Percentiles rank a stretch among this genome's conserved stretches.
Conservation (phyloP, 2,888 invertebrate genomes). For the Nudaria mundana region DNA sequence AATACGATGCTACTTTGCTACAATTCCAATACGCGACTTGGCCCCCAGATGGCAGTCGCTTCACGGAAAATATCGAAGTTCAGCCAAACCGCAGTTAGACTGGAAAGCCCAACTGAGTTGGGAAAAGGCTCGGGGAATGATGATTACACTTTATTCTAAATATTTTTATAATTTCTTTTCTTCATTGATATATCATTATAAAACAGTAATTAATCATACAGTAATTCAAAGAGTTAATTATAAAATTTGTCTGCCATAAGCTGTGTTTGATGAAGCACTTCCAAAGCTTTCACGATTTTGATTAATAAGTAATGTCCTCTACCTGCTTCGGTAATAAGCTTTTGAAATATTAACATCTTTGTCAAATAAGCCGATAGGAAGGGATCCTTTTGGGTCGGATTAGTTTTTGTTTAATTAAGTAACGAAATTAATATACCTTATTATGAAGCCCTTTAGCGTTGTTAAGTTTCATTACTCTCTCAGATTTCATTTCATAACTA, state of each 20-base stretch:
- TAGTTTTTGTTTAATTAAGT: conserved; percentile 5
- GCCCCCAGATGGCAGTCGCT: no score
- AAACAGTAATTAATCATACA: conserved; percentile 29
- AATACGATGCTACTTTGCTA: no score
- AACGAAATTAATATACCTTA: background rate
- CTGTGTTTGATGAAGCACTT: conserved; percentile 16
- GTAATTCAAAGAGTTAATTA: conserved; percentile 26
- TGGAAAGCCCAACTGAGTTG: no score
- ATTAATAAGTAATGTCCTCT: conserved; percentile 24
- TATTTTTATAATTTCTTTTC: no score
- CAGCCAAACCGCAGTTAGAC: no score
- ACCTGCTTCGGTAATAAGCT: background rate
- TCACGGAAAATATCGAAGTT: no score
- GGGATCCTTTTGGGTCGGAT: conserved; percentile 4
- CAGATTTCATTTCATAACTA: no score
- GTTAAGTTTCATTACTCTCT: background rate
- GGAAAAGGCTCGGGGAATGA: no score
- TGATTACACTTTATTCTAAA: no score
- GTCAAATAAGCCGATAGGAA: background rate
- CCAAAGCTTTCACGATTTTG: conserved; percentile 17
- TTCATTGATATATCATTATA: no score
- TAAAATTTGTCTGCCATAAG: conserved; percentile 29
- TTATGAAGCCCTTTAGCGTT: background rate
- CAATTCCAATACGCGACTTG: no score
- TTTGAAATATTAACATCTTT: conserved; percentile 11